Percentiles rank a stretch among this genome's conserved stretches.
phyloP scores from a whole-genome alignment of 2,113 vertebrate genomes.

The Sterrhoptilus dennistouni region DNA sequence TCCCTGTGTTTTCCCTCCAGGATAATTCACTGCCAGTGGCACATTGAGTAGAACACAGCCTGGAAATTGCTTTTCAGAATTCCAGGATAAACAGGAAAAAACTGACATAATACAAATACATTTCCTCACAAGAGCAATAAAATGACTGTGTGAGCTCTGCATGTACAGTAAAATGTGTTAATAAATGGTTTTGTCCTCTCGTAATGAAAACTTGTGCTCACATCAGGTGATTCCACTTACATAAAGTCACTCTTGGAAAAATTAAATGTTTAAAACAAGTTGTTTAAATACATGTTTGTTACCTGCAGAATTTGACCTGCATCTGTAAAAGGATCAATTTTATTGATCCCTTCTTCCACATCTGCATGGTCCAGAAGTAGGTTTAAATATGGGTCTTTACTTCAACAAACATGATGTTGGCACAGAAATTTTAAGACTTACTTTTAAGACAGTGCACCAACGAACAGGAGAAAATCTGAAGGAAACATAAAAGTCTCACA shows the following conservation, averaged over 20 bases:
- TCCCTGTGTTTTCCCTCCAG: rapidly evolving
- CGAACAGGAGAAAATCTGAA: neutral
- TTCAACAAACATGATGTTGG: neutral
- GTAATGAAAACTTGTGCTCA: neutral
- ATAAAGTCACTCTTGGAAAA: neutral
- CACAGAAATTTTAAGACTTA: neutral
- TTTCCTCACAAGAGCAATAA: neutral
- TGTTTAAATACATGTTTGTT: neutral
- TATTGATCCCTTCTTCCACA: neutral
- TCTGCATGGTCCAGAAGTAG: neutral
- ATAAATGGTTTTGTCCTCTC: neutral
- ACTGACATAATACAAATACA: neutral
- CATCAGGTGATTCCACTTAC: neutral
- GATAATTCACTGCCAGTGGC: neutral
- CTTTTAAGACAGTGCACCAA: neutral
- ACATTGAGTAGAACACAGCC: neutral
- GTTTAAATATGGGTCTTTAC: neutral
- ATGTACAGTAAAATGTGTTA: rapidly evolving
- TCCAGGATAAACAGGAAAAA: neutral
- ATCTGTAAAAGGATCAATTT: neutral
- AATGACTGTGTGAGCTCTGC: neutral
- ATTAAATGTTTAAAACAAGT: neutral
- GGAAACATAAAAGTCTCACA: neutral
- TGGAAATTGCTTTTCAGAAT: neutral
- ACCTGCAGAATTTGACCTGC: neutral